Evolutionary conservation across 2,797 vertebrate species (phyloP).

Genomic region (Fratercula arctica): DNA sequence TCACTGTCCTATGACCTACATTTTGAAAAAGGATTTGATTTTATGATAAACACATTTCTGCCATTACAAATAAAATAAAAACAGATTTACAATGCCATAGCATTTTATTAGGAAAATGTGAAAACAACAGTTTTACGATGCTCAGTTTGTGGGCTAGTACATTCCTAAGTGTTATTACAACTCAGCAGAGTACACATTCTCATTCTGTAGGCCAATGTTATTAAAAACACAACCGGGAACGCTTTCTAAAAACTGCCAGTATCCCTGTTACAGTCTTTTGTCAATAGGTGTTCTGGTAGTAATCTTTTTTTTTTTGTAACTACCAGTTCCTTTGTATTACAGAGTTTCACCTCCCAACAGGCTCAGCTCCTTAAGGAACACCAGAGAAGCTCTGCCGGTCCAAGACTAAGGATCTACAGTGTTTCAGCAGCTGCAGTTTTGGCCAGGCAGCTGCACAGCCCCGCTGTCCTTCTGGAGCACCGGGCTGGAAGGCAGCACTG

Average conservation of each 20-base stretch:
- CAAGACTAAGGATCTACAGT: not conserved
- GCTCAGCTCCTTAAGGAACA: not conserved
- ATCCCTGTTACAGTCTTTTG: slow-evolving; percentile 5
- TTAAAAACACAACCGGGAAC: slow-evolving; percentile 9
- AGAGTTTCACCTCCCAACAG: not conserved
- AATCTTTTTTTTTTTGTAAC: not conserved
- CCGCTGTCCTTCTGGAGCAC: rapidly evolving
- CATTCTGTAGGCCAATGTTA: slow-evolving; percentile 4
- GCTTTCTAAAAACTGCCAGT: slow-evolving; percentile 12
- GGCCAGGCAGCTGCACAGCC: not conserved
- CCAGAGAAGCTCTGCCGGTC: rapidly evolving
- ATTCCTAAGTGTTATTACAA: slow-evolving; percentile 57
- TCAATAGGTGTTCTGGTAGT: slow-evolving; percentile 22
- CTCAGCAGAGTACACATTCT: slow-evolving; percentile 41
- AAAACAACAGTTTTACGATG: slow-evolving; percentile 63
- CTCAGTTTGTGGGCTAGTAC: slow-evolving; percentile 35
- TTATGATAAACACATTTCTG: slow-evolving; percentile 70
- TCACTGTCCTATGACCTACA: not conserved
- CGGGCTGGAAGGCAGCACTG: not conserved
- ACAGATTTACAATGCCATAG: slow-evolving; percentile 62
- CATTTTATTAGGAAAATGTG: slow-evolving; percentile 72
- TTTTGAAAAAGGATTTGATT: slow-evolving; percentile 35
- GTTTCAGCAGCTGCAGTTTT: not conserved
- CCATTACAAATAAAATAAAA: slow-evolving; percentile 70
- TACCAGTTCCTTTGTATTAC: not conserved